A percentile compares a stretch with the other conserved stretches of the same genome.
phyloP scores from a whole-genome alignment of 2,113 vertebrate genomes.

The Zosterops borbonicus region DNA sequence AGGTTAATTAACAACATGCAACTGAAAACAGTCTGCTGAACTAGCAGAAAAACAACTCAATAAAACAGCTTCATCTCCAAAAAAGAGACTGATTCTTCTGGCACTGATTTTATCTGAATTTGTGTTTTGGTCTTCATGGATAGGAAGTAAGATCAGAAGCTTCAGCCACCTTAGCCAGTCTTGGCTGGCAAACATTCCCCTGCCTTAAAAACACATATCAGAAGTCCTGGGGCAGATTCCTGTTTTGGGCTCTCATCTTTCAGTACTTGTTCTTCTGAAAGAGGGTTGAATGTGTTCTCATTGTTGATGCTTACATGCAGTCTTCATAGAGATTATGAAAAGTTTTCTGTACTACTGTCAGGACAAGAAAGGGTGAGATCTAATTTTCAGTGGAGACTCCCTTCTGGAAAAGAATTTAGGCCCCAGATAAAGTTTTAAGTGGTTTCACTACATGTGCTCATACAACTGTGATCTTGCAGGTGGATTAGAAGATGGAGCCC shows the following conservation, averaged over 20 bases:
- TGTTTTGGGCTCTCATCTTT: neutral
- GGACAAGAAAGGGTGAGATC: neutral
- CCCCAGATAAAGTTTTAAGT: neutral
- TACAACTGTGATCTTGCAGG: neutral
- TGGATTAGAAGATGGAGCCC: neutral
- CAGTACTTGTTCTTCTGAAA: neutral
- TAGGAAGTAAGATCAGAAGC: neutral
- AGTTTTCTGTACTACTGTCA: neutral
- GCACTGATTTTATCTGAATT: neutral
- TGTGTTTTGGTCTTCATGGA: neutral
- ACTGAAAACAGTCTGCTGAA: conserved; percentile 27
- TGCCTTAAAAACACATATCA: neutral
- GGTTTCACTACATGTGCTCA: neutral
- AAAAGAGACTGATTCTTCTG: neutral
- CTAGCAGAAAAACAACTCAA: conserved; percentile 36
- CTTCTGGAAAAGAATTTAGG: neutral
- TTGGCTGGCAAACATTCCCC: neutral
- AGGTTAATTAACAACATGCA: conserved; percentile 24
- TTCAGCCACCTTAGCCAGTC: neutral
- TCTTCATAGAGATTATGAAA: neutral
- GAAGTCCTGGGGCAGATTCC: neutral
- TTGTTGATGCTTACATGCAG: neutral
- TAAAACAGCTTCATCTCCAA: conserved; percentile 6
- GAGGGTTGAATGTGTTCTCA: neutral
- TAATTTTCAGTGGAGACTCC: neutral